Conservation (phyloP, 2,797 vertebrate genomes). For the Epinephelus awoara region DNA sequence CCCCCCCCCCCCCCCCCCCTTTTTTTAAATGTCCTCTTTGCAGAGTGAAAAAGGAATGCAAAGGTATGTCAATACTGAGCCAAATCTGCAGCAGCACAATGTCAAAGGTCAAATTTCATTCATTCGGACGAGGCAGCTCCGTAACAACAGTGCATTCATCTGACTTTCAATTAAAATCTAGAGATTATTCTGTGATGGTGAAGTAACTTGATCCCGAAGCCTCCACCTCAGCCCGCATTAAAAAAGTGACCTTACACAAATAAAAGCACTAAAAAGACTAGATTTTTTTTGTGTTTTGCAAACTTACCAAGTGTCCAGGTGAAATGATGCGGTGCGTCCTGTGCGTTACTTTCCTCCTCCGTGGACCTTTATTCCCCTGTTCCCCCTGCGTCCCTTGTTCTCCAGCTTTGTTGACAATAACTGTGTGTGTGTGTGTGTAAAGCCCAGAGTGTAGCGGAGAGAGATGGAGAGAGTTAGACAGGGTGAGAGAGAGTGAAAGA, state of each 20-base stretch:
- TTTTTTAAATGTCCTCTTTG: constrained; percentile 10
- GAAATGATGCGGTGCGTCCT: constrained; percentile 52
- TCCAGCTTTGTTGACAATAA: constrained; percentile 85
- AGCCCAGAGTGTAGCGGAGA: constrained; percentile 69
- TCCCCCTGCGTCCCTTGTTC: constrained; percentile 76
- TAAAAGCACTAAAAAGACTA: constrained; percentile 4
- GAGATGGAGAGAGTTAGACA: constrained; percentile 82
- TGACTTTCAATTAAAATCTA: not conserved
- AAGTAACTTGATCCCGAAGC: constrained; percentile 18
- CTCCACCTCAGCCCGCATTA: not conserved
- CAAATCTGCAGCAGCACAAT: constrained; percentile 43
- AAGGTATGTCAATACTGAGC: constrained; percentile 5
- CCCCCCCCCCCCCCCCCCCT: not conserved
- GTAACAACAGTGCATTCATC: not conserved
- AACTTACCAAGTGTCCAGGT: constrained; percentile 80
- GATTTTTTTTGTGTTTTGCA: constrained; percentile 20
- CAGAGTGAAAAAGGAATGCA: not conserved
- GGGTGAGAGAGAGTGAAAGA: constrained; percentile 80
- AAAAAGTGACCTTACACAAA: constrained; percentile 24
- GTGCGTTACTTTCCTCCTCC: constrained; percentile 65
- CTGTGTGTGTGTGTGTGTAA: constrained; percentile 70
- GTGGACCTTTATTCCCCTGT: constrained; percentile 73
- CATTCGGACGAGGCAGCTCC: not conserved
- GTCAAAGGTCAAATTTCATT: constrained; percentile 74
- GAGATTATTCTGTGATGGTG: not conserved